Evolutionary conservation across 1,140 invertebrate genomes (phyloP).

Genomic region (Macrotrachela quadricornifera): DNA sequence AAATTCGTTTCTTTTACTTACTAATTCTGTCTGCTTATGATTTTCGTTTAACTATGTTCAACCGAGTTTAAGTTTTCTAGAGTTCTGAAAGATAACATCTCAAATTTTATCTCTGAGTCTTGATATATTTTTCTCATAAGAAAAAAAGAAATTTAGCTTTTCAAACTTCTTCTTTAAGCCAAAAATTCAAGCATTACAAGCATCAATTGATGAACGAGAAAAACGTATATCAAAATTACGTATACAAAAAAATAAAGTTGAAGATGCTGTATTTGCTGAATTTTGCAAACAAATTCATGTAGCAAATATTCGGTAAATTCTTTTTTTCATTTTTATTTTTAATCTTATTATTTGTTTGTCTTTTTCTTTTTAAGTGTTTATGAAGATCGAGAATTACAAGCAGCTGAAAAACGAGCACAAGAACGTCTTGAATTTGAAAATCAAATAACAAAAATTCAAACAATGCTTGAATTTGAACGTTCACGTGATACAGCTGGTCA

Average conservation of each 20-base stretch:
- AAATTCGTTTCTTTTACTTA: too few species aligned
- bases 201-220: constrained; percentile 54
- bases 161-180: constrained; percentile 34
- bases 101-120: too few species aligned
- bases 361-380: constrained; percentile 42
- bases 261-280: constrained; percentile 77
- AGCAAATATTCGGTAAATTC: constrained; percentile 56
- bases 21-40: too few species aligned
- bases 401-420: constrained; percentile 82
- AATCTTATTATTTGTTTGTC: too few species aligned
- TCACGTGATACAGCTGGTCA: constrained; percentile 65
- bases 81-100: too few species aligned
- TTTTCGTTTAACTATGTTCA: too few species aligned
- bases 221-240: constrained; percentile 73
- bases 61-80: too few species aligned
- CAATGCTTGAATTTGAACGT: constrained; percentile 84
- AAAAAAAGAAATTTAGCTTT: too few species aligned
- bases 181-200: constrained; percentile 47
- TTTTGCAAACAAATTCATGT: constrained; percentile 87
- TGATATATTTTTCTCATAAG: too few species aligned
- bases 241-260: constrained; percentile 83
- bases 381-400: constrained; percentile 77
- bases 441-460: constrained; percentile 77
- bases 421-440: constrained; percentile 86
- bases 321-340: too few species aligned